A percentile compares a stretch with the other conserved stretches of the same genome.
Evolutionary conservation across 2,888 invertebrate genomes (phyloP).

Genomic region (Hirtodrosophila cameraria): DNA sequence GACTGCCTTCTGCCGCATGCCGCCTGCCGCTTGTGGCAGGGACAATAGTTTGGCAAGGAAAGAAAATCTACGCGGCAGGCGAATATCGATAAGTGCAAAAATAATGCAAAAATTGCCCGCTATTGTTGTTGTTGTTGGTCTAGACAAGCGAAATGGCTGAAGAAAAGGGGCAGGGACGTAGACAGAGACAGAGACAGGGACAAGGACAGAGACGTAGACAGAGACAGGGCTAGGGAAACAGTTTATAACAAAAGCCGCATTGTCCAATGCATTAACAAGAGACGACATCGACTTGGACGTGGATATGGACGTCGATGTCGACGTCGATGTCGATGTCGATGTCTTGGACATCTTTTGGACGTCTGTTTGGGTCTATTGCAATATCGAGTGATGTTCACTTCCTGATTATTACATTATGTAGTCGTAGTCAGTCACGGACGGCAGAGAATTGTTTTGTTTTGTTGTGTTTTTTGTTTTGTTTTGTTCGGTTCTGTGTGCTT

Average conservation of each 20-base stretch:
- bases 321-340: constrained; percentile 3
- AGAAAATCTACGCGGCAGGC: constrained; percentile 34
- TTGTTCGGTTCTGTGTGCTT: too few species aligned
- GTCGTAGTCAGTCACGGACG: constrained; percentile 56
- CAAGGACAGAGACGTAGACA: constrained; percentile 4
- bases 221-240: constrained; percentile 35
- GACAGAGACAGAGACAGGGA: constrained; percentile 11
- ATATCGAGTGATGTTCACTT: constrained; percentile 61
- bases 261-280: constrained; percentile 67
- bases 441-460: constrained; percentile 25
- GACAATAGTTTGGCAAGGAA: constrained; percentile 53
- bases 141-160: constrained; percentile 57
- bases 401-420: constrained; percentile 68
- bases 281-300: constrained; percentile 17
- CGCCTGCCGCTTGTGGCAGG: constrained; percentile 18
- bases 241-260: constrained; percentile 67
- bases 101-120: constrained; percentile 42
- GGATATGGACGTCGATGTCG: constrained; percentile 11
- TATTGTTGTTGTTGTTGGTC: constrained; percentile 67
- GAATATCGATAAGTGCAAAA: constrained; percentile 71
- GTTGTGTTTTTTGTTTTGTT: constrained; percentile 21
- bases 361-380: constrained; percentile 54
- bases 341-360: constrained; percentile 25
- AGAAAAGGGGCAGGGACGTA: constrained; percentile 25
- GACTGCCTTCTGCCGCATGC: too few species aligned